A percentile compares a stretch with the other conserved stretches of the same genome.
Evolutionary conservation across 2,113 vertebrate species (phyloP).

Genomic region (Caracal caracal): DNA sequence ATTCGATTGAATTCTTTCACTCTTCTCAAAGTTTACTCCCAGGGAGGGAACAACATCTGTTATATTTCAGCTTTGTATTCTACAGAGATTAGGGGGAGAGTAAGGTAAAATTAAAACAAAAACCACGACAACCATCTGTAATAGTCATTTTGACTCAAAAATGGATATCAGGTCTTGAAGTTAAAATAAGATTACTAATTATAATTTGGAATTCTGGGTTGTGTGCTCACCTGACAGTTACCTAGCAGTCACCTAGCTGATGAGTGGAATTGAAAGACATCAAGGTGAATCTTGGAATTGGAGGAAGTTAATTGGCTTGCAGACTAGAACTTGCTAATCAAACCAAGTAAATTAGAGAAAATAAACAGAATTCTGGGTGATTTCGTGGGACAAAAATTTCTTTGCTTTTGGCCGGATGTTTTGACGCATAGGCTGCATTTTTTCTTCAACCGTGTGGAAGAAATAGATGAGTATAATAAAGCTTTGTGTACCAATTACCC

Average conservation of each 20-base stretch:
- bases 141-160: background rate
- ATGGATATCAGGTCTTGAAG: background rate
- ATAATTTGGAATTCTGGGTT: background rate
- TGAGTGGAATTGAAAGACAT: background rate
- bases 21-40: background rate
- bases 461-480: background rate
- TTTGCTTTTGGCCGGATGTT: constrained; percentile 12
- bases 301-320: constrained; percentile 26
- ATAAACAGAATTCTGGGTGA: background rate
- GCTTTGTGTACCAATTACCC: background rate
- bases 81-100: background rate
- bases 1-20: background rate
- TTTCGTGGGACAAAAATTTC: constrained; percentile 19
- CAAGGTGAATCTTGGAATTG: background rate
- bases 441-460: background rate
- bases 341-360: background rate
- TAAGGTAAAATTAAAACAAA: background rate
- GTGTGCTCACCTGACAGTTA: background rate
- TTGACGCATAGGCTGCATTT: background rate
- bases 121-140: too few species aligned
- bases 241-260: background rate
- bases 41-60: constrained; percentile 30
- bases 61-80: background rate
- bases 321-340: background rate
- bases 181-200: background rate